Evolutionary conservation across 1,140 invertebrate genomes (phyloP), one percentile per base, ranked within the genome.

Genomic region (Zeugodacus cucurbitae): DNA sequence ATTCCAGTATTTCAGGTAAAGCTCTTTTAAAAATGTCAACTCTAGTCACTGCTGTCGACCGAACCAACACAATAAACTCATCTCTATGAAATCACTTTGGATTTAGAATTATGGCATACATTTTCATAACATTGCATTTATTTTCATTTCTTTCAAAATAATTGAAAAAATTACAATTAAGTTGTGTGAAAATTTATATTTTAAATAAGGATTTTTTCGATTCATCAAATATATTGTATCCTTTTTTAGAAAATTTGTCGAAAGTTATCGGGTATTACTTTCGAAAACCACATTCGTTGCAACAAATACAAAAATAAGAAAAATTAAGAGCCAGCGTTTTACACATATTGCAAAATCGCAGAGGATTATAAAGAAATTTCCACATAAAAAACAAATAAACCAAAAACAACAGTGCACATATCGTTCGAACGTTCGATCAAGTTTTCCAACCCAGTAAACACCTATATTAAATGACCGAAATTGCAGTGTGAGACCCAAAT

Each of bases 101-200:
- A 22, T 29, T 74, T 74, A 4, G 48, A 54, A 44, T 41, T 74
- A 41, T 11, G 32, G 7, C 70, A 41, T 3, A 62, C 5, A 0
- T 37, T 74, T 37, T 44, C 20, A 74, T 74, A 41, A 17, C 70
- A 74, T 74, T 74, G 32, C 34, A 41, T 41, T 74, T 74, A 20
- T 22, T 74, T 41, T 74, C 70, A 74, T 41, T 74, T 74, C 32
- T 22, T 41, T 74, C 37, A 74, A 74, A 41, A 41, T 41, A 41
- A 41, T 74, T 74, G 70, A 44, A 74, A 74, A 41, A 74, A 44
- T 41, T 74, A 41, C 37, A 74, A 74, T 74, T 74, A 7, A 74
- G 20, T 74, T 74, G 70, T 74, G 32, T 37, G 70, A 41, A 74
- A 86, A 86, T 57, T 86, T 57, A 86, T 86, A 26, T 22, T 57